Percentiles rank a stretch among this genome's conserved stretches.
phyloP scores from a whole-genome alignment of 2,888 invertebrate genomes.

The Atherix ibis region DNA sequence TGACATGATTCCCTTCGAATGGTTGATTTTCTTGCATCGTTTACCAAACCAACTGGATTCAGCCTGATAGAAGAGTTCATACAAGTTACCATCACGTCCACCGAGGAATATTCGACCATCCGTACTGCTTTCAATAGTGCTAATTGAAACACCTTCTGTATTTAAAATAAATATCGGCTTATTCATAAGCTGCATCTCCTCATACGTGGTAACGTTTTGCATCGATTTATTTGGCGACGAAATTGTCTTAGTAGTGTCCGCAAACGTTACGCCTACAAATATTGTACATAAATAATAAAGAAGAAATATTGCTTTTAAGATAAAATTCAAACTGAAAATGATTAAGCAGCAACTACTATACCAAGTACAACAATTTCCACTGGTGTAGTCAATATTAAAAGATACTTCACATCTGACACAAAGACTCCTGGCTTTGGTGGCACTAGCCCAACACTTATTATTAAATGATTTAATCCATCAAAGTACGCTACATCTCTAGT shows the following conservation, averaged over 20 bases:
- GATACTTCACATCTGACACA: constrained; percentile 75
- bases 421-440: constrained; percentile 80
- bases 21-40: constrained; percentile 87
- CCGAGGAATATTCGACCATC: constrained; percentile 88
- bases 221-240: constrained; percentile 18
- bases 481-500: constrained; percentile 91
- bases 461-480: constrained; percentile 88
- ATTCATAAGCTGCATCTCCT: constrained; percentile 80
- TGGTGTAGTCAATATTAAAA: constrained; percentile 85
- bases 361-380: constrained; percentile 62
- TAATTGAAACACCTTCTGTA: constrained; percentile 75
- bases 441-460: constrained; percentile 81
- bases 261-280: constrained; percentile 25
- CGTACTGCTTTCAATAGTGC: constrained; percentile 62
- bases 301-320: neutral
- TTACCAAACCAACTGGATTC: constrained; percentile 89
- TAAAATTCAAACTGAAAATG: neutral
- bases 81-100: constrained; percentile 84
- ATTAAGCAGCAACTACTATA: constrained; percentile 8
- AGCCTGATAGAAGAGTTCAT: constrained; percentile 89
- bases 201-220: constrained; percentile 23
- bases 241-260: constrained; percentile 21
- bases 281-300: neutral
- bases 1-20: constrained; percentile 75
- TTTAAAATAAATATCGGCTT: constrained; percentile 89